These are phyloP conservation scores for Peromyscus leucopus DNA, from an alignment of 2,113 vertebrate genomes.

Conservation along the genomic window DNA sequence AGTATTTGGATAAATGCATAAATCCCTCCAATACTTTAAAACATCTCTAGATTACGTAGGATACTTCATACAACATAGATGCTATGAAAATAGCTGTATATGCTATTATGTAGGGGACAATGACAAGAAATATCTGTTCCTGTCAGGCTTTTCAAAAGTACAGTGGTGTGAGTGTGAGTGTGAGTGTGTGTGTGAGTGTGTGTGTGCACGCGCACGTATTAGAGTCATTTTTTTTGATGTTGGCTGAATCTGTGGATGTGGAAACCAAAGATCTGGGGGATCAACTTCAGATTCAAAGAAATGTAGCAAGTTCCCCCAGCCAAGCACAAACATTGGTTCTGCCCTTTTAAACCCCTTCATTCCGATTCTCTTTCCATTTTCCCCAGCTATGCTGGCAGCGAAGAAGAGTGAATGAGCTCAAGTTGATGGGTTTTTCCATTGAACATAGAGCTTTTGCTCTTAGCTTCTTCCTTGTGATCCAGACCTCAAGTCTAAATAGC, in stretches of 20 bases:
- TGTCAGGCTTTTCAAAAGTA: background rate
- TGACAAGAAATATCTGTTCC: background rate
- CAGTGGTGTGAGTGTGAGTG: too few species aligned
- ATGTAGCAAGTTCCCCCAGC: slow-evolving; percentile 25
- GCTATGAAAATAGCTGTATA: background rate
- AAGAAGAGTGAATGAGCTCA: slow-evolving; percentile 82
- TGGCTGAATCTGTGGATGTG: background rate
- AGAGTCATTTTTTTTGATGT: background rate
- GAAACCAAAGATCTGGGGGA: background rate
- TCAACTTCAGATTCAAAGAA: slow-evolving; percentile 46
- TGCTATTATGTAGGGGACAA: background rate
- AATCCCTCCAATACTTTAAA: background rate
- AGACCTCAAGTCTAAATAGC: slow-evolving; percentile 51
- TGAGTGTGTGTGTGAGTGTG: background rate
- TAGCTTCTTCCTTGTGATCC: slow-evolving; percentile 44
- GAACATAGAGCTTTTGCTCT: slow-evolving; percentile 64
- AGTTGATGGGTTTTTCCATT: slow-evolving; percentile 82
- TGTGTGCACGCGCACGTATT: background rate
- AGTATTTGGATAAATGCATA: background rate
- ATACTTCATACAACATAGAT: background rate
- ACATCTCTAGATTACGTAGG: background rate
- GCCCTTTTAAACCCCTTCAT: slow-evolving; percentile 74
- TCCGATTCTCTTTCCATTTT: slow-evolving; percentile 81
- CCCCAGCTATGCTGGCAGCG: slow-evolving; percentile 77
- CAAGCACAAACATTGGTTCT: slow-evolving; percentile 66